A percentile compares a stretch with the other conserved stretches of the same genome.
phyloP scores from a whole-genome alignment of 2,888 invertebrate genomes.

The Smittia sp. region DNA sequence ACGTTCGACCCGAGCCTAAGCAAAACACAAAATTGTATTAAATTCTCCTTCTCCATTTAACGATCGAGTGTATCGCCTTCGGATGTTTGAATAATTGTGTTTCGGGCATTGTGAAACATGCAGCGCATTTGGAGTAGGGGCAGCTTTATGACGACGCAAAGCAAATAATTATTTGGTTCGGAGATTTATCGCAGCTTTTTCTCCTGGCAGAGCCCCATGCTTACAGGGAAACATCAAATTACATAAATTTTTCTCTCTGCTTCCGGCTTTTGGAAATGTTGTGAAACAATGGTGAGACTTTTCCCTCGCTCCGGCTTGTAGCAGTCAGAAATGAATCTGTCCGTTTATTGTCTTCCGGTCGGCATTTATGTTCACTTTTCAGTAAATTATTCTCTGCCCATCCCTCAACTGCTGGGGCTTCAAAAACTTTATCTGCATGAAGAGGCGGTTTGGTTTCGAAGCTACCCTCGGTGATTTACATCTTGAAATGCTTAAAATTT shows the following conservation, averaged over 20 bases:
- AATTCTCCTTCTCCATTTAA: background rate
- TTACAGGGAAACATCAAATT: constrained; percentile 10
- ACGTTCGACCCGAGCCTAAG: too few relatives aligned
- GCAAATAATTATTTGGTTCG: constrained; percentile 14
- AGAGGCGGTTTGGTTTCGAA: background rate
- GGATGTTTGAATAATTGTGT: background rate
- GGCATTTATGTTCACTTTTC: background rate
- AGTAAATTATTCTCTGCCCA: background rate
- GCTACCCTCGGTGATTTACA: background rate
- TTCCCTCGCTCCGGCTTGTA: background rate
- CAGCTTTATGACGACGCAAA: constrained; percentile 6
- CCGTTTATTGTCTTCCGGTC: constrained; percentile 15
- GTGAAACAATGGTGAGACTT: constrained; percentile 19
- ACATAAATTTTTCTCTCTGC: constrained; percentile 12
- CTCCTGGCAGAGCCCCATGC: constrained; percentile 2
- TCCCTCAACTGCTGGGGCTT: background rate
- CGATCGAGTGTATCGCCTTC: background rate
- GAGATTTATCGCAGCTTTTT: constrained; percentile 20
- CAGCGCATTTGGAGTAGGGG: background rate
- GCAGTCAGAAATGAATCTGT: constrained; percentile 1
- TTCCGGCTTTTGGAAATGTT: background rate
- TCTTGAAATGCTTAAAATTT: background rate
- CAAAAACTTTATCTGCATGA: background rate
- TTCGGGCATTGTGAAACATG: too few relatives aligned
- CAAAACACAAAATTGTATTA: background rate